Base-by-base conservation (phyloP, 1,140 invertebrate species). In the Rhizoglyphus robini region DNA sequence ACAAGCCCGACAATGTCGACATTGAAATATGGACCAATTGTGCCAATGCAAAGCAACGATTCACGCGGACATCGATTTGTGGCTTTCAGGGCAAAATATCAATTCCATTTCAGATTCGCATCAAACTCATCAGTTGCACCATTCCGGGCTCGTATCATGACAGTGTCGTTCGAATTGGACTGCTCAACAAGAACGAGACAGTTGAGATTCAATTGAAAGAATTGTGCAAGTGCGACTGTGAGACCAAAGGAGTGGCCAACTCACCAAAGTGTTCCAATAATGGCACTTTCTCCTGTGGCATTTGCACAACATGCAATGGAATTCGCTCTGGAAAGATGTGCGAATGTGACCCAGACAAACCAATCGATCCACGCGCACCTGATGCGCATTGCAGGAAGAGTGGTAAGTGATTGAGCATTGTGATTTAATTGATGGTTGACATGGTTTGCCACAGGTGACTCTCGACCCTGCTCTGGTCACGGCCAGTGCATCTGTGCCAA, bases 101-200 rank as follows among this genome's bases (percentile, higher is more conserved):
- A n/a, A 62, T 68, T 18, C 25, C 32, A 13, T 68, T 68, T 47
- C 36, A 60, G 18, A 66, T 51, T 27, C 11, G 27, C 29, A 68
- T 68, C 20, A 30, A 32, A n/a, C 3, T 68, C 5, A 46, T 8
- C n/a, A 20, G 13, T 4, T 68, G 67, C 46, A 48, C 67, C 15
- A 63, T 54, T 1, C 25, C 29, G n/a, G 0, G 8, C 4, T 23
- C 32, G 11, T n/a, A n/a, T 29, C 11, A 15, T 20, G 34, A 67
- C 15, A 85, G 88, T 73, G 8, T 63, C 3, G 54, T 95, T 71
- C 78, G 84, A 62, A 94, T 96, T 68, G 91, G 91, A 76, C 90
- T 90, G 0, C 88, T 92, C 27, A 91, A 89, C 68, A 83, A 95
- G 38, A 86, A 88, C 66, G 93, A 96, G 75, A 84, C 82, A 72